phyloP scores from a whole-genome alignment of 1,140 invertebrate genomes.

The Scaptodrosophila lebanonensis region DNA sequence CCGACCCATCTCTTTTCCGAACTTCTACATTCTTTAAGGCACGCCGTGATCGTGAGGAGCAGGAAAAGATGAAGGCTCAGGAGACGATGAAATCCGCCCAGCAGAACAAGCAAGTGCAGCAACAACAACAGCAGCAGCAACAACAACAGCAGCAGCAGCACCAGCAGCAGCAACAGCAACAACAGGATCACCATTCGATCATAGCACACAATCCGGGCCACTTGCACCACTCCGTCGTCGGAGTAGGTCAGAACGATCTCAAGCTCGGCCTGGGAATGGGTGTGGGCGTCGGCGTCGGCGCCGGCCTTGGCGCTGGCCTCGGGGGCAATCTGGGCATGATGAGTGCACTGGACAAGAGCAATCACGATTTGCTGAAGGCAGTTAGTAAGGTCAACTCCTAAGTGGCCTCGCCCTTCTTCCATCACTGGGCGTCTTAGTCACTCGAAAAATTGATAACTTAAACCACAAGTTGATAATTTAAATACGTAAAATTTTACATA shows the following conservation, averaged over 20 bases:
- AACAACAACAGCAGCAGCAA: slow-evolving; percentile 80
- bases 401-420: slow-evolving; percentile 26
- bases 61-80: slow-evolving; percentile 93
- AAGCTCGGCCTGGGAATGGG: slow-evolving; percentile 72
- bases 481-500: slow-evolving; percentile 76
- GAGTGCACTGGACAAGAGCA: slow-evolving; percentile 79
- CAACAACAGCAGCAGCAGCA: slow-evolving; percentile 80
- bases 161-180: slow-evolving; percentile 81
- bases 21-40: slow-evolving; percentile 68
- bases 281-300: slow-evolving; percentile 56
- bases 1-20: not conserved
- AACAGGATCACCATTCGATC: slow-evolving; percentile 79
- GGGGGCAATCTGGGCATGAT: slow-evolving; percentile 77
- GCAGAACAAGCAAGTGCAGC: slow-evolving; percentile 81
- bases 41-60: slow-evolving; percentile 91
- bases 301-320: slow-evolving; percentile 54
- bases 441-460: slow-evolving; percentile 31
- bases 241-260: slow-evolving; percentile 73
- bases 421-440: slow-evolving; percentile 33
- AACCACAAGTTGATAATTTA: slow-evolving; percentile 73
- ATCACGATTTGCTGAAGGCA: slow-evolving; percentile 80
- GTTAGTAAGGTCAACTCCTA: slow-evolving; percentile 82
- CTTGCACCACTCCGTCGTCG: slow-evolving; percentile 75
- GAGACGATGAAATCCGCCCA: slow-evolving; percentile 90
- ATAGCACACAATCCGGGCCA: slow-evolving; percentile 78